Base-by-base conservation (phyloP, 35 echinoderm and acorn worm species). In the Acanthaster planci region DNA sequence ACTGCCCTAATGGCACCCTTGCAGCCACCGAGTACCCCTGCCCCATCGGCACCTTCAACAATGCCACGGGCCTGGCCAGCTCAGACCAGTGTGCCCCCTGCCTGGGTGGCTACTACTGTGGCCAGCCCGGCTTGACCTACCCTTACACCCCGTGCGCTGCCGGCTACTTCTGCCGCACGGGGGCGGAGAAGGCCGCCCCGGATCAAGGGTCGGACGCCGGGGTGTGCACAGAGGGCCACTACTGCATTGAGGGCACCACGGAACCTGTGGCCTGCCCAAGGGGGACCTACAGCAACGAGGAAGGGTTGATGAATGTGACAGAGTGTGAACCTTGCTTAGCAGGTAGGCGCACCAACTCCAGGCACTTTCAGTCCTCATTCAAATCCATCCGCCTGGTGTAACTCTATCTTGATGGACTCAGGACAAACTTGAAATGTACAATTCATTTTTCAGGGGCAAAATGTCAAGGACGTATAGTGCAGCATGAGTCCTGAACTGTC, bases 21-120 rank as follows among this genome's bases (percentile, higher is more conserved):
- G 88, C 91, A 39, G 91, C 91, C 50, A 90, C 88, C 14, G 78
- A 91, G 26, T 86, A 93, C 72, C 76, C 80, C 38, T 98, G 95
- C 50, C 91, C 95, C 21, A 91, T 93, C 51, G 95, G 95, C 5
- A 98, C 95, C 36, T 98, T 98, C 78, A 98, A 98, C 72, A 98
- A 98, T 78, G 88, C 90, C 81, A 98, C 95, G 0, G 95, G 91
- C 36, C 76, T 98, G 27, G 83, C 88, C 27, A 67, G 78, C 42
- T 78, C 90, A 40, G 84, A 81, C 19, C 91, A 98, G 79, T 98
- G 95, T 54, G 78, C 92, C 15, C 90, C 87, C 5, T 98, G 95
- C 60, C 89, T 98, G 9, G 95, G 88, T 54, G 95, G 95, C 34
- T 98, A 77, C 95, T 98, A 98, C 78, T 98, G 95, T 47, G 95